Base-by-base conservation (phyloP, 1,140 invertebrate species). In the Chrysomallon squamiferum region DNA sequence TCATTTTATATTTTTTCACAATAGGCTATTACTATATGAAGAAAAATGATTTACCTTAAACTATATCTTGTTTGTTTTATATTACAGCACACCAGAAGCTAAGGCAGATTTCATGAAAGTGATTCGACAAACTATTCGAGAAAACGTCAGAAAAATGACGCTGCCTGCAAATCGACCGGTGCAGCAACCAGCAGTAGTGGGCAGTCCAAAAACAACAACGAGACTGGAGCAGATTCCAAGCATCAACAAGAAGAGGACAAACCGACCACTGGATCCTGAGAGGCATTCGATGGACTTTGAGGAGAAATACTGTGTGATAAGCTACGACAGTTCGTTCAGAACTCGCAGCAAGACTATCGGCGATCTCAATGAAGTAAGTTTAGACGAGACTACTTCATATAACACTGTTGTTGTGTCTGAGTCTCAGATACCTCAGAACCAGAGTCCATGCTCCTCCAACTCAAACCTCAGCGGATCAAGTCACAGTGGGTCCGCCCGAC, bases 71-170 rank as follows among this genome's bases (percentile, higher is more conserved):
- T n/a, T n/a, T n/a, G n/a, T n/a, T n/a, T n/a, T 38, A 7, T 13
- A 61, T 81, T 88, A 18, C 84, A 96, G 95, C 84, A 96, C 95
- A 32, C 91, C 91, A 59, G 95, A 97, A 82, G 97, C 97, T 84
- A 91, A 96, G 73, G 96, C 96, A 84, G 94, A 95, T 71, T 97
- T 98, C 88, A 88, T 98, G 69, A 95, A 95, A 85, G 97, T 95
- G 52, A 97, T 98, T 73, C 89, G 95, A 59, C 95, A 97, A 87
- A 97, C 97, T 47, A 98, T 98, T 68, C 89, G 95, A 62, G 96
- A 98, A 64, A 79, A 81, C 79, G 75, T 85, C 63, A 75, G 80
- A 41, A 81, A 73, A 68, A 80, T 84, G 77, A 73, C 56, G n/a
- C 9, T 72, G 30, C 69, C 69, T 43, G 38, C 66, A 25, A 38